These are phyloP conservation scores for Sesia apiformis DNA, from an alignment of 2,888 invertebrate species.

Conservation along the genomic window DNA sequence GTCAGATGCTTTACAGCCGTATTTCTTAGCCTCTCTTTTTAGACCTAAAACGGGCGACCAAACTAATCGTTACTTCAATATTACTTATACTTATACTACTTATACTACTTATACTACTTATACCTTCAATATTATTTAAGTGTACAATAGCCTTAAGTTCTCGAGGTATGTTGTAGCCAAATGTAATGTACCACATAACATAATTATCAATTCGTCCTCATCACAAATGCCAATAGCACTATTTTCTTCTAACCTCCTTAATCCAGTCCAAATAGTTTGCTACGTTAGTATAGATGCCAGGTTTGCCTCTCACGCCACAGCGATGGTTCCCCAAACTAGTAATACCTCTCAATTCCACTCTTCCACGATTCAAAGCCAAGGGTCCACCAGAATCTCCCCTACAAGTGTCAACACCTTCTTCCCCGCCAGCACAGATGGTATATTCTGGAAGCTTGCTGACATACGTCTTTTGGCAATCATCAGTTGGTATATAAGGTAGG, in stretches of 20 bases:
- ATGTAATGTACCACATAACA: too few species aligned
- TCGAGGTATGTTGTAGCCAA: too few species aligned
- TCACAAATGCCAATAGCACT: neutral
- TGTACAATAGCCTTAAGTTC: too few species aligned
- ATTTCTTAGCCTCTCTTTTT: too few species aligned
- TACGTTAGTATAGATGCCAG: constrained; percentile 42
- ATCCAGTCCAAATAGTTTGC: constrained; percentile 36
- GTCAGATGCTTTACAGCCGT: too few species aligned
- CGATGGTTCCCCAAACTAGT: constrained; percentile 30
- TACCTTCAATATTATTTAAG: too few species aligned
- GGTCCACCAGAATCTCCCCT: constrained; percentile 49
- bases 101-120: too few species aligned
- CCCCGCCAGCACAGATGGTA: constrained; percentile 44
- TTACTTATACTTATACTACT: too few species aligned
- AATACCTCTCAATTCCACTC: constrained; percentile 33
- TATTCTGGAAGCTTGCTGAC: constrained; percentile 19
- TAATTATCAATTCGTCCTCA: too few species aligned
- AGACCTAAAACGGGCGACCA: too few species aligned
- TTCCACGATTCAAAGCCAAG: constrained; percentile 21
- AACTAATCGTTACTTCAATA: too few species aligned
- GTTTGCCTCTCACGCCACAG: constrained; percentile 32
- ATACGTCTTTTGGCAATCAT: constrained; percentile 22
- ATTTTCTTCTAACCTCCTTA: neutral
- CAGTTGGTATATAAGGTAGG: constrained; percentile 24
- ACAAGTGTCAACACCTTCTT: constrained; percentile 34